A percentile compares a stretch with the other conserved stretches of the same genome.
These are phyloP conservation scores for Rhynchonycteris naso DNA, from an alignment of 2,797 vertebrate species.

Conservation along the genomic window DNA sequence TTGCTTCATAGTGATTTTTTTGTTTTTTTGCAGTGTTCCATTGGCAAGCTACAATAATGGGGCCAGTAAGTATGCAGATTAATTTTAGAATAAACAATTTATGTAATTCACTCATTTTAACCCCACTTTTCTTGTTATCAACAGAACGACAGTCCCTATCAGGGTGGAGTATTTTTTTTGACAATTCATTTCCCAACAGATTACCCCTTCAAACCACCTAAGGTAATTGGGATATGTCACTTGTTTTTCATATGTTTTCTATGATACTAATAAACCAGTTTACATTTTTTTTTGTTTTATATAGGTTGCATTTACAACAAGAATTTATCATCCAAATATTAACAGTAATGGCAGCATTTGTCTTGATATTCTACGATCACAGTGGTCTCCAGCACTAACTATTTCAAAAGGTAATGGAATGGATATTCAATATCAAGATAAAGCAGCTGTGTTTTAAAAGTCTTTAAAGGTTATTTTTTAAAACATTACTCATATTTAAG, in stretches of 20 bases:
- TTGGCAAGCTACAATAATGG: slow-evolving; percentile 99
- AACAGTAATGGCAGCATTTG: slow-evolving; percentile 95
- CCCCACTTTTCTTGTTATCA: slow-evolving; percentile 76
- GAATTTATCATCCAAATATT: slow-evolving; percentile 96
- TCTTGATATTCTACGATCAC: slow-evolving; percentile 94
- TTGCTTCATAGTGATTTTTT: slow-evolving; percentile 71
- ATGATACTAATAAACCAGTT: slow-evolving; percentile 48
- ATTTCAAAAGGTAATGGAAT: slow-evolving; percentile 94
- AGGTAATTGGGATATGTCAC: slow-evolving; percentile 87
- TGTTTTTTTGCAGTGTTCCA: slow-evolving; percentile 91
- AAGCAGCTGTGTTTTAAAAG: neutral
- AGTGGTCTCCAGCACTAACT: slow-evolving; percentile 96
- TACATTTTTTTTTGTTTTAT: slow-evolving; percentile 75
- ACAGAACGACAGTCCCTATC: slow-evolving; percentile 96
- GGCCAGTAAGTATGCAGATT: slow-evolving; percentile 92
- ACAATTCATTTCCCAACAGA: slow-evolving; percentile 97
- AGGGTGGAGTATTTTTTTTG: slow-evolving; percentile 96
- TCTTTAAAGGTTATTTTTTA: slow-evolving; percentile 34
- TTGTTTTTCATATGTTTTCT: slow-evolving; percentile 27
- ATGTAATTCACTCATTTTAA: slow-evolving; percentile 59
- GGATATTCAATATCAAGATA: slow-evolving; percentile 52
- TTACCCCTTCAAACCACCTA: slow-evolving; percentile 96
- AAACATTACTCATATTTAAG: slow-evolving; percentile 7
- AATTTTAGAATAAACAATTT: slow-evolving; percentile 64
- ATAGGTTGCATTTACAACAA: slow-evolving; percentile 95